A percentile compares a stretch with the other conserved stretches of the same genome.
These are phyloP conservation scores for Eurytoma adleriae DNA, from an alignment of 2,888 invertebrate species.

Conservation along the genomic window DNA sequence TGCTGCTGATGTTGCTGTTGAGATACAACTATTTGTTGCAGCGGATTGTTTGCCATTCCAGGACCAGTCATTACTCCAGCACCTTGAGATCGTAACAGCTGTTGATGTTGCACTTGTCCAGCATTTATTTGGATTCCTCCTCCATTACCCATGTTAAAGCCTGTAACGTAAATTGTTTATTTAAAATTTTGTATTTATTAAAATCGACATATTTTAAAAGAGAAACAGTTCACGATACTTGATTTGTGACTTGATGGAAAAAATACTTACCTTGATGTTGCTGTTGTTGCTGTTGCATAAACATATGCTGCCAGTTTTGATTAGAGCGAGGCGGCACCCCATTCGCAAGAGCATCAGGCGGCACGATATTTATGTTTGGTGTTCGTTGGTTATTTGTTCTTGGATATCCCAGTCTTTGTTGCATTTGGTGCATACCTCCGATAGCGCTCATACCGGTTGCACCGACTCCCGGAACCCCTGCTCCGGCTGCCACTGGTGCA, in stretches of 20 bases:
- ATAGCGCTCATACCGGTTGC: slow-evolving; percentile 73
- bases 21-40: slow-evolving; percentile 77
- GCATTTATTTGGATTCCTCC: slow-evolving; percentile 77
- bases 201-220: too few relatives aligned
- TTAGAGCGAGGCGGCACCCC: slow-evolving; percentile 74
- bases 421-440: slow-evolving; percentile 75
- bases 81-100: slow-evolving; percentile 72
- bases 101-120: slow-evolving; percentile 76
- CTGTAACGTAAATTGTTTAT: slow-evolving; percentile 46
- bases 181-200: background rate
- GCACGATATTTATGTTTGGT: slow-evolving; percentile 80
- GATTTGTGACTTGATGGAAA: background rate
- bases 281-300: slow-evolving; percentile 80
- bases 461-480: slow-evolving; percentile 26
- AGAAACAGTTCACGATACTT: background rate
- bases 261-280: slow-evolving; percentile 74
- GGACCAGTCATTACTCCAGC: slow-evolving; percentile 70
- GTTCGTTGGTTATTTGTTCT: slow-evolving; percentile 78
- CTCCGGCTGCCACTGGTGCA: slow-evolving; percentile 58
- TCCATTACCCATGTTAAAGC: slow-evolving; percentile 73
- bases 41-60: slow-evolving; percentile 71
- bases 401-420: slow-evolving; percentile 74
- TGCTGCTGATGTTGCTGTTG: slow-evolving; percentile 79
- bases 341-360: slow-evolving; percentile 78
- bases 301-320: slow-evolving; percentile 81